These are phyloP conservation scores for Opisthocomus hoazin DNA, from an alignment of 2,113 vertebrate genomes.

Conservation along the genomic window DNA sequence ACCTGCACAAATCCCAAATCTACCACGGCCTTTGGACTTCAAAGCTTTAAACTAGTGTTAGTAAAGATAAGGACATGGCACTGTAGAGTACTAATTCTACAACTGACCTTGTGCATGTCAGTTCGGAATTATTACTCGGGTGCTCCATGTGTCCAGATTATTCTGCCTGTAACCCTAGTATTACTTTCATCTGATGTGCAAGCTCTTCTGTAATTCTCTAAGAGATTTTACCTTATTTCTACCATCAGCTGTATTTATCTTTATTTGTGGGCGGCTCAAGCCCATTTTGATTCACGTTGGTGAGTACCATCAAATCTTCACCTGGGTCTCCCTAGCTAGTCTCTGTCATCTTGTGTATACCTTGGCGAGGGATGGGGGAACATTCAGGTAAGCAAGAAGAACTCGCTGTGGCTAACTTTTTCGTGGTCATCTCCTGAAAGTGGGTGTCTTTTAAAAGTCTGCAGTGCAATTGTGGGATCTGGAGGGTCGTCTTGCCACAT, in stretches of 20 bases:
- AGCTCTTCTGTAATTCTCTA: background rate
- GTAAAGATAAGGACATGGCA: background rate
- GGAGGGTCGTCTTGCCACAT: background rate
- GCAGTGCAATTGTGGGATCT: background rate
- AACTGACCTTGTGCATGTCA: background rate
- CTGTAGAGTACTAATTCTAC: background rate
- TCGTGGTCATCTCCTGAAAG: background rate
- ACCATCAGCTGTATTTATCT: background rate
- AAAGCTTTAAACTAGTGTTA: background rate
- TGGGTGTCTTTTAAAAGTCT: background rate
- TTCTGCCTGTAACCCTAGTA: background rate
- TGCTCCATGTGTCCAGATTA: background rate
- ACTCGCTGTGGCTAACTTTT: background rate
- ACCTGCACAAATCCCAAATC: background rate
- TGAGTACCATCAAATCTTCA: background rate
- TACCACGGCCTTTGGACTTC: background rate
- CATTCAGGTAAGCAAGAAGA: background rate
- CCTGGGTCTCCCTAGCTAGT: background rate
- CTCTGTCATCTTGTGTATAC: fast-evolving
- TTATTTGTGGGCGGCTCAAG: background rate
- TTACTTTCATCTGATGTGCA: background rate
- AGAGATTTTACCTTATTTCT: background rate
- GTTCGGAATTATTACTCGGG: background rate
- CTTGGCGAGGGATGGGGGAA: background rate
- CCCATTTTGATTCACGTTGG: background rate